Evolutionary conservation across 2,888 invertebrate species (phyloP), one percentile per base, ranked within the genome.

Genomic region (Drosophila mulleri): DNA sequence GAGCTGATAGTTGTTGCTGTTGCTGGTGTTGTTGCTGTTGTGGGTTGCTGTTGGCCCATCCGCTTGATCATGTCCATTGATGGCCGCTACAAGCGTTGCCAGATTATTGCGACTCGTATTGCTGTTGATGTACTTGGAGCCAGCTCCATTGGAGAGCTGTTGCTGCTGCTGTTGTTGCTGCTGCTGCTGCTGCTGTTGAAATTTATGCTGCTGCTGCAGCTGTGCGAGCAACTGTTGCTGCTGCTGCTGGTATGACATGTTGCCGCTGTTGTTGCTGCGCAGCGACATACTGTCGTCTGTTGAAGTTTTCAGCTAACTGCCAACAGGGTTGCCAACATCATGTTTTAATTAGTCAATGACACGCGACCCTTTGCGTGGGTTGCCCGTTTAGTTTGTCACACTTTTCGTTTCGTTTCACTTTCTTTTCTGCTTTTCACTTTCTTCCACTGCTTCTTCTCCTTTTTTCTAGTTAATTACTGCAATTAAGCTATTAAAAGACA

Each of bases 261-360:
- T 83, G 73, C 37, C 78, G 83, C 37, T 79, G 83, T 35, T 92
- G 88, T 92, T 92, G 80, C 91, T 92, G 60, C 92, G 91, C 91
- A 93, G 89, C 77, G 92, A 92, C 93, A 93, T 92, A 50, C 16
- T 41, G 41, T 80, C 37, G n/a, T 81, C 75, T 54, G 32, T 73
- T 1, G 26, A 3, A 7, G 48, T 50, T 18, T 52, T 67, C 47
- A 70, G 47, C 47, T 60, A 26, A 44, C 37, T 81, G 75, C 62
- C 29, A 18, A 37, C 29, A 23, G 42, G 35, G 35, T 58, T 42
- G 65, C 11, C 72, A 64, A 53, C 48, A 53, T 47, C 48, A 50
- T 61, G 23, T 56, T 70, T 75, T 88, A 85, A 87, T 89, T 79
- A 68, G 66, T 52, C 59, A 50, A 56, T 63, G 54, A 68, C 82